Evolutionary conservation across 2,113 vertebrate species (phyloP), one percentile per base, ranked within the genome.

Genomic region (Rhipidura dahli): DNA sequence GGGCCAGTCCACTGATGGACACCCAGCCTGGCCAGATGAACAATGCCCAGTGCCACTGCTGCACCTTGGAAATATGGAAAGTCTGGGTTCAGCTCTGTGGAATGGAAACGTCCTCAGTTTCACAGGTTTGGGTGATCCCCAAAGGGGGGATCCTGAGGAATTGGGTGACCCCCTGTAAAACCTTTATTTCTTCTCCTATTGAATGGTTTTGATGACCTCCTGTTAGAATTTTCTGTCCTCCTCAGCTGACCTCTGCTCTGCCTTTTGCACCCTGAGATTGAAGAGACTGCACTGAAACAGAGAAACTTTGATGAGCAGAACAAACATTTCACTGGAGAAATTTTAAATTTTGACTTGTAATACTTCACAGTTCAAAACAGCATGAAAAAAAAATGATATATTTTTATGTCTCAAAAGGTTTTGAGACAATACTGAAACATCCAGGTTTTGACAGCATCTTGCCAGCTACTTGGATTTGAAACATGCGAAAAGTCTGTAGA

Each of bases 391-490:
- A 91, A 91, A 71, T n/a, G 0, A 9, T 88, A 9, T 88, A 60
- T 44, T 65, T 87, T 94, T 70, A 27, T 44, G n/a, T 81, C 68
- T 87, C 64, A 39, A 57, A 80, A 94, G 76, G 22, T 66, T 87
- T 87, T 56, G 83, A 70, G 86, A 65, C 35, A 44, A 53, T 72
- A 79, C 59, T 76, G 81, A 79, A 93, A 77, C 69, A 78, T 79
- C 40, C 16, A 44, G 27, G 6, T 68, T 91, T 89, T 86, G 69
- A 72, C 73, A 95, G 63, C n/a, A 35, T 61, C 42, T 82, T 94
- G 80, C 42, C 66, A 81, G 31, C 18, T 68, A 47, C 40, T 70
- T 95, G 83, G 81, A 69, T 89, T 83, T 92, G 51, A 91, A 86
- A 42, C 39, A 37, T 24, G 31, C 80, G 31, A 14, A 75, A 78